Percentiles rank a stretch among this genome's conserved stretches.
phyloP scores from a whole-genome alignment of 1,140 invertebrate genomes.

The Carcinoscorpius rotundicauda region DNA sequence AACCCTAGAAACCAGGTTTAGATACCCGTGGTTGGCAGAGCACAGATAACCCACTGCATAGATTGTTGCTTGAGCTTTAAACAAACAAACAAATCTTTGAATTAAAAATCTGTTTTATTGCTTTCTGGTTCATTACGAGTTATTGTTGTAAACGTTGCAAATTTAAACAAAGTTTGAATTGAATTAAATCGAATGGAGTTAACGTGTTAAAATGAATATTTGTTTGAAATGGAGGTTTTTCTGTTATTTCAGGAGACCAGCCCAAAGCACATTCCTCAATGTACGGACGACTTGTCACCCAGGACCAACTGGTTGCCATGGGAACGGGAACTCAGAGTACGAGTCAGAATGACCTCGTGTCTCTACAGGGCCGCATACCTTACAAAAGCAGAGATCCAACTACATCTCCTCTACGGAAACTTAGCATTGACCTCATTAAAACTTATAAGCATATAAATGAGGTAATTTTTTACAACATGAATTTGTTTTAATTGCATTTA shows the following conservation, averaged over 20 bases:
- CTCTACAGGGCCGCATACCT: conserved; percentile 17
- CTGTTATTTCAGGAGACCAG: conserved; percentile 32
- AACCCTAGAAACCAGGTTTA: no score
- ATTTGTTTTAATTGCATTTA: no score
- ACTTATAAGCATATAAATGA: conserved; percentile 99
- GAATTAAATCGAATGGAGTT: no score
- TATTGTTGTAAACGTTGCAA: no score
- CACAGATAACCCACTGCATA: no score
- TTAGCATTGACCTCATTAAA: conserved; percentile 98
- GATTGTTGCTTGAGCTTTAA: no score
- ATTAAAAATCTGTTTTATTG: no score
- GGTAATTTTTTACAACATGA: conserved; percentile 45
- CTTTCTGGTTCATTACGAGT: no score
- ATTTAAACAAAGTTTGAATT: no score
- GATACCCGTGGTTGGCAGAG: no score
- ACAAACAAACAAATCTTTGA: no score
- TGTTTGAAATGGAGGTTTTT: background rate
- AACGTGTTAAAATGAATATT: no score
- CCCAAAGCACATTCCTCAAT: conserved; percentile 47
- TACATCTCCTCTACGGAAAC: conserved; percentile 83
- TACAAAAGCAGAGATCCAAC: conserved; percentile 72
- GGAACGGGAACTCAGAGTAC: conserved; percentile 23
- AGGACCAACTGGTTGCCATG: conserved; percentile 57
- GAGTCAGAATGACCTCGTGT: conserved; percentile 19
- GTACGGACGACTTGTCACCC: conserved; percentile 72